These are phyloP conservation scores for Mystacides longicornis DNA, from an alignment of 2,888 invertebrate genomes.

Conservation along the genomic window DNA sequence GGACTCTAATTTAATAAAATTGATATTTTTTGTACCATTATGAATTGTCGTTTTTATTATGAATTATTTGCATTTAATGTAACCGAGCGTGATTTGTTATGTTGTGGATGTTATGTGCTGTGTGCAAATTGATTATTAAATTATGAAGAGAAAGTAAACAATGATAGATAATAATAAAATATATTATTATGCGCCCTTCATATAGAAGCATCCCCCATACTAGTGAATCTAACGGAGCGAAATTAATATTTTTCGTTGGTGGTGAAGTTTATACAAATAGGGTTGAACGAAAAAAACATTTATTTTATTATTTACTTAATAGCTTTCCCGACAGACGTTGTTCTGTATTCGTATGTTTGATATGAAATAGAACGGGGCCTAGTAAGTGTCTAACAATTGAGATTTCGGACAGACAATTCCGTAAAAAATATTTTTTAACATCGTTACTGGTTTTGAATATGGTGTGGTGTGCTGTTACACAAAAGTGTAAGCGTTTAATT, in stretches of 20 bases:
- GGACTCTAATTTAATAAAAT: background rate
- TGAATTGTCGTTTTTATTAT: no score
- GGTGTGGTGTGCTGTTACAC: no score
- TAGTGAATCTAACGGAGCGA: slow-evolving; percentile 1
- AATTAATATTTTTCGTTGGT: background rate
- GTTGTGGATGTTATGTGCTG: background rate
- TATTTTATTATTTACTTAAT: no score
- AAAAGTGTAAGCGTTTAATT: no score
- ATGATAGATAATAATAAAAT: no score
- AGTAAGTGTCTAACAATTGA: no score
- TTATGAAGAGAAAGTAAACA: background rate
- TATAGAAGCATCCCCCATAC: background rate
- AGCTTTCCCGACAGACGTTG: no score
- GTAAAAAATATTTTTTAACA: no score
- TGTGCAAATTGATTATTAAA: slow-evolving; percentile 1
- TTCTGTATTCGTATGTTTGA: background rate
- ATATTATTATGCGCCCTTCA: no score
- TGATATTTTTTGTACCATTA: slow-evolving; percentile 1
- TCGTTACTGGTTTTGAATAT: no score
- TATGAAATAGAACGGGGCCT: no score
- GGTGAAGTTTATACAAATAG: background rate
- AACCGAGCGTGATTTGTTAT: background rate
- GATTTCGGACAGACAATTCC: no score
- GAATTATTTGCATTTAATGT: slow-evolving; percentile 1
- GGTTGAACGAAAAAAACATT: background rate